Base-by-base conservation (phyloP, 2,888 invertebrate species). In the Amphipyra tragopoginis region DNA sequence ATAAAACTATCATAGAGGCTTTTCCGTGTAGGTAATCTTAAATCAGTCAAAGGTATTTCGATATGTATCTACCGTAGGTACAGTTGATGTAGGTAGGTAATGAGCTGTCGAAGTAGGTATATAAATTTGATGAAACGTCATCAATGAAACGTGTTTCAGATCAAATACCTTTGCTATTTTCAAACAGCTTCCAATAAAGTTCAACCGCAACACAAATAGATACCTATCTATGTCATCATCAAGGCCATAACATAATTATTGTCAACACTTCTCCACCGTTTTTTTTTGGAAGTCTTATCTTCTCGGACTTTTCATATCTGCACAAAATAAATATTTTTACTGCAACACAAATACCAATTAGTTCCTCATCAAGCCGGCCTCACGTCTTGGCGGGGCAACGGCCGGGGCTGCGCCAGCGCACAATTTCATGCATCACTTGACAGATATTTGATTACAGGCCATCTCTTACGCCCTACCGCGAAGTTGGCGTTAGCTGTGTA, bases 391-490 rank as follows among this genome's bases (percentile, higher is more conserved):
- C 78, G 77, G 91, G 87, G 88, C 91, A 90, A 88, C 84, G 90
- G 75, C 87, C 91, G 80, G 66, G 43, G 39, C 69, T 66, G 77
- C 84, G 81, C 76, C 77, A 77, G 73, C 83, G 82, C 84, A 88
- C 90, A 89, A 92, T 92, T 92, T 93, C 91, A 93, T 85, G 93
- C 90, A 83, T 90, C 90, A 92, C 88, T 92, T 89, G 79, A 85
- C 86, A 88, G 90, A 90, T 90, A 92, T 90, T 92, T 90, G 87
- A 92, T 93, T 92, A 90, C 89, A 80, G 62, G 48, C 75, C 72
- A 72, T 75, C 76, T 70, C 71, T 58, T 61, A 66, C 72, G 81
- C 81, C 87, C 87, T 86, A 85, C 86, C 85, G 80, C 83, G 77
- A 65, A 56, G 77, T 59, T 56, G 61, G 66, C 56, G 48, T 63